Evolutionary conservation across 2,113 vertebrate genomes (phyloP).

Genomic region (Columba janthina): DNA sequence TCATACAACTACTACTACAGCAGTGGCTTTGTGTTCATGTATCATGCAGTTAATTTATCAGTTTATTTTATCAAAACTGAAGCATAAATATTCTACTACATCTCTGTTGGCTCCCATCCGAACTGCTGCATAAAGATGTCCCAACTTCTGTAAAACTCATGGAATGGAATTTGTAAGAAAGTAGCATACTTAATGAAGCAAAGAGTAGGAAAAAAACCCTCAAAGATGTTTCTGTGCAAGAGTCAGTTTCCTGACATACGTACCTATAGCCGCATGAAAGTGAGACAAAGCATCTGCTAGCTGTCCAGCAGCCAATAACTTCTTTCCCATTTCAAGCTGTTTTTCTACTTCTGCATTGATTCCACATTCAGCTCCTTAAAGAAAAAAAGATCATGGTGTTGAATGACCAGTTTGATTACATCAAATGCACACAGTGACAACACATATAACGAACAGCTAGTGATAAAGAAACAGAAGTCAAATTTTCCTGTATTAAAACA

Average conservation of each 20-base stretch:
- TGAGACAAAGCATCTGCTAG: slow-evolving; percentile 96
- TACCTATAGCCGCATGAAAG: slow-evolving; percentile 95
- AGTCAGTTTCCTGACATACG: slow-evolving; percentile 44
- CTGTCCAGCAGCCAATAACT: slow-evolving; percentile 94
- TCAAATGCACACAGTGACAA: not conserved
- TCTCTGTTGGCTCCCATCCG: not conserved
- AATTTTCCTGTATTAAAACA: not conserved
- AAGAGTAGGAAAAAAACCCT: accelerated
- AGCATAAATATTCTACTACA: not conserved
- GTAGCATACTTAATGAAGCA: not conserved
- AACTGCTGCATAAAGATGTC: not conserved
- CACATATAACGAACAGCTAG: accelerated
- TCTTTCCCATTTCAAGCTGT: slow-evolving; percentile 98
- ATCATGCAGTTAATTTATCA: not conserved
- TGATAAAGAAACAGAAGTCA: not conserved
- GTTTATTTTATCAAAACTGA: not conserved
- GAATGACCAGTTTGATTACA: not conserved
- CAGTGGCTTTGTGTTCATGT: not conserved
- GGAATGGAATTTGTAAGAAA: not conserved
- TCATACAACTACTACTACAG: not conserved
- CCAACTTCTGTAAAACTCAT: not conserved
- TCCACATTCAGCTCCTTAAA: slow-evolving; percentile 89
- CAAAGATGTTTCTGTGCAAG: not conserved
- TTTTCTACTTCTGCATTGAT: slow-evolving; percentile 92
- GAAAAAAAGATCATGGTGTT: not conserved